Base-by-base conservation (phyloP, 2,888 invertebrate genomes). In the Drosophila prostipennis region DNA sequence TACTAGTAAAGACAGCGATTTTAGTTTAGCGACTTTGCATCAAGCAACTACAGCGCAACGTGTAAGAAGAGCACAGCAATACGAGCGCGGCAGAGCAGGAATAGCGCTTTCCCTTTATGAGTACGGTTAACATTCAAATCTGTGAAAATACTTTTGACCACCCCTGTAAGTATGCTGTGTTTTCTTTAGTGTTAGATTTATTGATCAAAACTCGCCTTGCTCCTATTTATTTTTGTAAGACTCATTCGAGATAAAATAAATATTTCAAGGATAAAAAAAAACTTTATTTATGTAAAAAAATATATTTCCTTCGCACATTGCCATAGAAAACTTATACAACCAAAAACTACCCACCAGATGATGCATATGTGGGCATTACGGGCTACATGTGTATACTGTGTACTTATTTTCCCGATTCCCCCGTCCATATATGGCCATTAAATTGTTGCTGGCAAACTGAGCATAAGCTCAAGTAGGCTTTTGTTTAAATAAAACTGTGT, bases 401-500 rank as follows among this genome's bases (percentile, higher is more conserved):
- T 36, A 46, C 32, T 39, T 39, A 46, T 52, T 58, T 7, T 11
- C 34, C 13, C 7, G 1, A 29, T 37, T 32, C 11, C 19, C 11
- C 6, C 40, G 46, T 26, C 46, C 14, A 45, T 34, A 58, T 13
- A 55, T 58, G 13, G 32, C 23, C 40, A 77, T 80, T 73, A 82
- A 77, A 82, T 77, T 77, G 58, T 68, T 75, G 71, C 70, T 71
- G 40, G 60, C 56, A 54, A 79, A 60, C 74, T 79, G 74, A 79
- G 87, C 83, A 77, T 55, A 77, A 53, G 80, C 82, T 84, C 82
- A 84, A 87, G 85, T 75, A 72, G 77, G 79, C 85, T 78, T 78
- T 87, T 81, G 85, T 87, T 87, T 77, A 87, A 82, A 81, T 79
- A 76, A 87, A 83, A 82, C 65, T 86, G 71, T 86, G 80, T 75